Conservation (phyloP, 2,888 invertebrate genomes). For the Ellobium chinense region DNA sequence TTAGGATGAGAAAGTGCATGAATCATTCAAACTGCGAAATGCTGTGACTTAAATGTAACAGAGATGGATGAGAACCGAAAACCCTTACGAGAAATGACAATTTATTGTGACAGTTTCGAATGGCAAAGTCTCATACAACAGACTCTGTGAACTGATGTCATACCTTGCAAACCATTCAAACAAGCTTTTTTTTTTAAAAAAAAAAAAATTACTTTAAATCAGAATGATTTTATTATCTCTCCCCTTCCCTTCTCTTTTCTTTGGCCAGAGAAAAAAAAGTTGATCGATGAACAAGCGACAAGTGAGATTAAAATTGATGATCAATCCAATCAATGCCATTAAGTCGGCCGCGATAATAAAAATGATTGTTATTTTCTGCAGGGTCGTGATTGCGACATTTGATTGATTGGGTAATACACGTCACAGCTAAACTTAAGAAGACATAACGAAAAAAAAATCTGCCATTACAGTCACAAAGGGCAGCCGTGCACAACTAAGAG, state of each 20-base stretch:
- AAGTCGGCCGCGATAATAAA: neutral
- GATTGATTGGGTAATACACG: slow-evolving; percentile 29
- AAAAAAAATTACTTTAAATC: neutral
- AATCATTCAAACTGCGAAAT: no score
- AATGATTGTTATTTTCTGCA: slow-evolving; percentile 25
- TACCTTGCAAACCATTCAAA: neutral
- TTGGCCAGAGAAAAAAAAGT: neutral
- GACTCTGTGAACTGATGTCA: no score
- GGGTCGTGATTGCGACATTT: slow-evolving; percentile 20
- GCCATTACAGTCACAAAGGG: neutral
- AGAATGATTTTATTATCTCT: neutral
- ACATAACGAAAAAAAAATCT: neutral
- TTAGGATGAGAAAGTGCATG: no score
- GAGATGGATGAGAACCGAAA: no score
- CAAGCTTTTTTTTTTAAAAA: no score
- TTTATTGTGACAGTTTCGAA: no score
- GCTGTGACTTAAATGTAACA: no score
- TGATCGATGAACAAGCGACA: slow-evolving; percentile 35
- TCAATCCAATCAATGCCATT: slow-evolving; percentile 34
- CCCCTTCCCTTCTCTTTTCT: neutral
- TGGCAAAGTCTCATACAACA: no score
- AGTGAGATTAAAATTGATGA: slow-evolving; percentile 33
- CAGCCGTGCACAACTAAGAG: neutral
- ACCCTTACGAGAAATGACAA: no score
- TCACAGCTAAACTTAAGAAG: neutral